A percentile compares a stretch with the other conserved stretches of the same genome.
Conservation (phyloP, 2,113 vertebrate genomes). For the Regulus satrapa region DNA sequence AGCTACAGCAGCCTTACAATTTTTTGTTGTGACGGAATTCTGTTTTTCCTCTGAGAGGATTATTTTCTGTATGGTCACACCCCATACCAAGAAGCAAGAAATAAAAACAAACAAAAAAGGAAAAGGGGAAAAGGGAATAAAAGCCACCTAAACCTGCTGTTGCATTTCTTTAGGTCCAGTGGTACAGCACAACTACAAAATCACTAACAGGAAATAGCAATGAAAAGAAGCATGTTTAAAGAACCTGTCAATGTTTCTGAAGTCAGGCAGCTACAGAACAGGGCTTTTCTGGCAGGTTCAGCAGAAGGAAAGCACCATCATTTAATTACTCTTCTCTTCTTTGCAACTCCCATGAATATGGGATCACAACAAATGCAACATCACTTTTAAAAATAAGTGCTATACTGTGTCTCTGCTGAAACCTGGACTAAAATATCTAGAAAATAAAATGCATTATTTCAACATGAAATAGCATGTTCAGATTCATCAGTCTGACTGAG, state of each 20-base stretch:
- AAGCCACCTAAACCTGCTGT: background rate
- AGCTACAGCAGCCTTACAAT: background rate
- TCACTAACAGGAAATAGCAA: background rate
- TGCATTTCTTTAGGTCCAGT: background rate
- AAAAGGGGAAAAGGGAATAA: background rate
- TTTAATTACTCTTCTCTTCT: background rate
- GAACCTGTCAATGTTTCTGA: background rate
- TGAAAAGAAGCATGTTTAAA: background rate
- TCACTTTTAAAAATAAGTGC: background rate
- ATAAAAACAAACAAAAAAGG: background rate
- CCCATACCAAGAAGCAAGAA: background rate
- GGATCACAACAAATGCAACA: background rate
- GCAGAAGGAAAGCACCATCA: background rate
- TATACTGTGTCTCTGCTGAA: background rate
- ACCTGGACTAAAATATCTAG: background rate
- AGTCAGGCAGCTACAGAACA: background rate
- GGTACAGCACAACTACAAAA: background rate
- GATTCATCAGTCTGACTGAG: background rate
- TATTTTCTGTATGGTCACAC: background rate
- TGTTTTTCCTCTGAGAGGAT: background rate
- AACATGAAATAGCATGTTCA: background rate
- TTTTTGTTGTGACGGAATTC: background rate
- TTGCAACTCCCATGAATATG: background rate
- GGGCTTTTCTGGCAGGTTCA: background rate
- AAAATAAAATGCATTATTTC: background rate